Evolutionary conservation across 2,888 invertebrate genomes (phyloP), one percentile per base, ranked within the genome.

Genomic region (Cremastobaeus sp.): DNA sequence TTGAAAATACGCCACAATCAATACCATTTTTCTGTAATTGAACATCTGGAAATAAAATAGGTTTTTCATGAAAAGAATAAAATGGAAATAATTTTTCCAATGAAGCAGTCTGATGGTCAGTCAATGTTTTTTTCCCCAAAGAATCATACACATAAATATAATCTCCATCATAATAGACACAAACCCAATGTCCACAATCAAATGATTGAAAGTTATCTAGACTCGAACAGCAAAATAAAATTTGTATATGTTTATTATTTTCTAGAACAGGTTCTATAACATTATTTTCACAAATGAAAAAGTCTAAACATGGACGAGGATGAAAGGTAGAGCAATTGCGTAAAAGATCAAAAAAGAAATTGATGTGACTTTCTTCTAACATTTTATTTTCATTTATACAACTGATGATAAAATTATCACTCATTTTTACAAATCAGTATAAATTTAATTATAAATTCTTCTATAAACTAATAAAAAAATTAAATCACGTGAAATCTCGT

Each of bases 1-100:
- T 52, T n/a, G 64, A 5, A 64, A 54, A 65, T 20, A 65, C 17
- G 9, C 54, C 54, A 35, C 64, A 65, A 18, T 62, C 62, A 14
- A 39, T 14, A 5, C 32, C 12, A 11, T 52, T 65, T 25, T 34
- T 43, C 39, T 64, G 52, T 11, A 14, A n/a, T 15, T 64, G 64
- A 30, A 64, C 20, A 5, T 32, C 35, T 8, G 30, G 50, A 50
- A 64, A 64, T 32, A 18, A 2, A 4, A 52, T 15, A 18, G 48
- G n/a, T 9, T 60, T 60, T 9, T n/a, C n/a, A n/a, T 43, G 12
- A 15, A 55, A 37, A 18, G 15, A 21, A 41, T 54, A 54, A 37
- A 25, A 52, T 11, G 48, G 48, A 57, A 14, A 57, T 25, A 66
- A 48, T 20, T 57, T 39, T 41, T 48, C 1, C 48, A 57, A 35